phyloP scores from a whole-genome alignment of 2,888 invertebrate genomes.

The Escarpia spicata region DNA sequence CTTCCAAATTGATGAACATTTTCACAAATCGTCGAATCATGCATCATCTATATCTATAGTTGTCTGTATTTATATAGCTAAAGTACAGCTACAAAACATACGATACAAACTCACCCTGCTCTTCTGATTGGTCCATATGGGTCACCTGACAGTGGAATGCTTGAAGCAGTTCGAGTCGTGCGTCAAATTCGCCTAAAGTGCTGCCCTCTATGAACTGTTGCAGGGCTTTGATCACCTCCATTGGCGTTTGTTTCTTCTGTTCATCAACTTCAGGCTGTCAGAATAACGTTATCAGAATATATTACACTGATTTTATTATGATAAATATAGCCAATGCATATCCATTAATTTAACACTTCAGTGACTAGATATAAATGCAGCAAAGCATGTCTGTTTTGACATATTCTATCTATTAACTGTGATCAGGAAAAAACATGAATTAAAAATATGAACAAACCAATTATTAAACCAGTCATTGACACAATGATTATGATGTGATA shows the following conservation, averaged over 20 bases:
- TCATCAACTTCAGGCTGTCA: background rate
- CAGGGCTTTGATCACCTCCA: slow-evolving; percentile 64
- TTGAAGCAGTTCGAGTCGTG: slow-evolving; percentile 80
- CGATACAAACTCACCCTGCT: slow-evolving; percentile 65
- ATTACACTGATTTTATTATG: background rate
- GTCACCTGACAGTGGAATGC: slow-evolving; percentile 84
- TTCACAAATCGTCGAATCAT: too few species aligned
- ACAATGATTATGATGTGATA: background rate
- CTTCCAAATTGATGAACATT: too few species aligned
- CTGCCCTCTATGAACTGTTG: slow-evolving; percentile 86
- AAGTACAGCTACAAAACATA: background rate
- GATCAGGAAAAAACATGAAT: background rate
- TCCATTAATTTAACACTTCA: background rate
- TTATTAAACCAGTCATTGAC: background rate
- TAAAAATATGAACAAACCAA: background rate
- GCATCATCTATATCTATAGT: too few species aligned
- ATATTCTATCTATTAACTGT: too few species aligned
- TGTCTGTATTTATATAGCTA: too few species aligned
- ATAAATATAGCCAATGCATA: background rate
- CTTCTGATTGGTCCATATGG: slow-evolving; percentile 68
- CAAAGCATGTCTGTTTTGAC: background rate
- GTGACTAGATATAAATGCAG: background rate
- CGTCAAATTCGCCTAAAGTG: slow-evolving; percentile 83
- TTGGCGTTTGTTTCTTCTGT: slow-evolving; percentile 12
- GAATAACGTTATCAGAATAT: background rate